Evolutionary conservation across 2,113 vertebrate species (phyloP).

Genomic region (Xyliphius kryptos): DNA sequence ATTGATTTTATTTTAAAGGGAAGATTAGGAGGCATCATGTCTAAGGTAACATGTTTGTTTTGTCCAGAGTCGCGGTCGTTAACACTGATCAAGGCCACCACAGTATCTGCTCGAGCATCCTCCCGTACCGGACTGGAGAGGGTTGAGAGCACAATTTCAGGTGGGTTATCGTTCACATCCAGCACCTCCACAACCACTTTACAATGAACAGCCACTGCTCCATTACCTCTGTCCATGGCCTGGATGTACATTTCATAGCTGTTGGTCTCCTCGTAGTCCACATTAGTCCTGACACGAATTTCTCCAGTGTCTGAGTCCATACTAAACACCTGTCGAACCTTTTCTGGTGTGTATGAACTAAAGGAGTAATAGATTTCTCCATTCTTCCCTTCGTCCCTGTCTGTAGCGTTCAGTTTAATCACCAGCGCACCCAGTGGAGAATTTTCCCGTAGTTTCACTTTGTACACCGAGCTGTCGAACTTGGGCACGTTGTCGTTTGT

Average conservation of each 20-base stretch:
- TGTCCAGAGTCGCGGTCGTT: constrained; percentile 83
- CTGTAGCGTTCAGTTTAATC: constrained; percentile 84
- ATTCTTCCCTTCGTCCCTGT: constrained; percentile 85
- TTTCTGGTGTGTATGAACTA: constrained; percentile 83
- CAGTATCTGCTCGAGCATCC: constrained; percentile 77
- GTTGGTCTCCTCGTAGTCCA: constrained; percentile 88
- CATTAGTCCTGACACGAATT: constrained; percentile 77
- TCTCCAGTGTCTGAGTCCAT: constrained; percentile 82
- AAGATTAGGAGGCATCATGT: constrained; percentile 71
- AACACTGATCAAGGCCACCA: constrained; percentile 88
- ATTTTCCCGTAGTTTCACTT: constrained; percentile 82
- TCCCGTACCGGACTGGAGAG: constrained; percentile 87
- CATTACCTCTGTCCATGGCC: constrained; percentile 82
- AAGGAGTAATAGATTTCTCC: constrained; percentile 85
- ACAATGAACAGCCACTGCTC: constrained; percentile 84
- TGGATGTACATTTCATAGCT: constrained; percentile 91
- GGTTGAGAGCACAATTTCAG: constrained; percentile 83
- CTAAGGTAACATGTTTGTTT: constrained; percentile 82
- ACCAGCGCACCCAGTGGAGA: constrained; percentile 75
- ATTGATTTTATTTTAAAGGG: constrained; percentile 88
- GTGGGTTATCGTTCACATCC: constrained; percentile 89
- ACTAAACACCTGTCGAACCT: constrained; percentile 83
- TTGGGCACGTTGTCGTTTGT: constrained; percentile 88
- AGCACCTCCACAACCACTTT: constrained; percentile 89
- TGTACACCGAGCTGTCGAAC: constrained; percentile 84